Evolutionary conservation across 1,140 invertebrate species (phyloP).

Genomic region (Heterodera schachtii): DNA sequence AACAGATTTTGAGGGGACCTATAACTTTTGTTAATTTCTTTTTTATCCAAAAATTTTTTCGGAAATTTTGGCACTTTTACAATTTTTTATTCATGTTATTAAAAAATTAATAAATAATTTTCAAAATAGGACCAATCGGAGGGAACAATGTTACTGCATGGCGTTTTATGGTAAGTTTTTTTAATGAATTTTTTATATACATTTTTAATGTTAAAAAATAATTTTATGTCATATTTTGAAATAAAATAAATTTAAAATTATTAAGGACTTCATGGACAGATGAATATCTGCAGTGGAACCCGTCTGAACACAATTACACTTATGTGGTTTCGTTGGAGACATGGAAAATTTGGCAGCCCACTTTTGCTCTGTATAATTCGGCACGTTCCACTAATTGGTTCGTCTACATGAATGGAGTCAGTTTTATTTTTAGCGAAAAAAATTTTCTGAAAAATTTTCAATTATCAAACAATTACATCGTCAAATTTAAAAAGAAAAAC

Average conservation of each 20-base stretch:
- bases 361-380: slow-evolving; percentile 62
- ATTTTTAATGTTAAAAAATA: not conserved
- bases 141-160: slow-evolving; percentile 62
- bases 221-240: no score
- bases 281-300: slow-evolving; percentile 61
- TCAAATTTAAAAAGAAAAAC: no score
- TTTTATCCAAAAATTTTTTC: no score
- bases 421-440: not conserved
- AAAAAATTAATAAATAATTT: not conserved
- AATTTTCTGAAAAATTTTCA: not conserved
- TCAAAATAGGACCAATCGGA: slow-evolving; percentile 54
- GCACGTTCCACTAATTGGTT: slow-evolving; percentile 59
- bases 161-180: slow-evolving; percentile 50
- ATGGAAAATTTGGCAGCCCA: slow-evolving; percentile 64
- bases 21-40: no score
- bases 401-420: slow-evolving; percentile 58
- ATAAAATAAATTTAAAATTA: no score
- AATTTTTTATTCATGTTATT: not conserved
- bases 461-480: no score
- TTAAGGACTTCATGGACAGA: slow-evolving; percentile 53
- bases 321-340: slow-evolving; percentile 50
- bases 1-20: no score
- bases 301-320: slow-evolving; percentile 55
- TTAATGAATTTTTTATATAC: slow-evolving; percentile 3
- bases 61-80: no score